phyloP scores from a whole-genome alignment of 2,113 vertebrate species.

The Acanthochromis polyacanthus region DNA sequence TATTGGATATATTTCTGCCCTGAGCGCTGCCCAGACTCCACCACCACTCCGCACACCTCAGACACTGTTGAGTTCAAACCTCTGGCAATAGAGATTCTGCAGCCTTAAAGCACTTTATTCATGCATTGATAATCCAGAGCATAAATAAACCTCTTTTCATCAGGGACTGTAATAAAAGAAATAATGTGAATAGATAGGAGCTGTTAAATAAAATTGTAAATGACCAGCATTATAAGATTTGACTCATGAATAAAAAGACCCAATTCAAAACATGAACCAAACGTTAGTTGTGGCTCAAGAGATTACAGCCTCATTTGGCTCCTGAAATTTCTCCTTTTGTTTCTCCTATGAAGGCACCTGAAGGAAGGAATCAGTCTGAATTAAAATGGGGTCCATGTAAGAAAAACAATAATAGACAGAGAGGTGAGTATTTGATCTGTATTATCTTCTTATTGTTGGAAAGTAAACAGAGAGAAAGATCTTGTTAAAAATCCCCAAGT shows the following conservation, averaged over 20 bases:
- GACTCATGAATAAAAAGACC: not conserved
- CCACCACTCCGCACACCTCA: conserved; percentile 5
- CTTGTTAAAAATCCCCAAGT: not conserved
- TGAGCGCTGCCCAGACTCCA: conserved; percentile 18
- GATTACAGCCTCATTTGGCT: conserved; percentile 10
- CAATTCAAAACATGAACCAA: no score
- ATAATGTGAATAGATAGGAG: conserved; percentile 10
- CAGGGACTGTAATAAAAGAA: conserved; percentile 21
- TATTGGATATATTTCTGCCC: conserved; percentile 27
- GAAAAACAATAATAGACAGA: conserved; percentile 20
- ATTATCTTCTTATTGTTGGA: conserved; percentile 44
- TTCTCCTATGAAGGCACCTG: conserved; percentile 7
- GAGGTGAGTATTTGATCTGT: conserved; percentile 37
- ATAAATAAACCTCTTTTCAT: conserved; percentile 36
- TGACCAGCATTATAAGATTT: not conserved
- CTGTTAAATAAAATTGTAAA: not conserved
- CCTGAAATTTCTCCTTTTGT: not conserved
- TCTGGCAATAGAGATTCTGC: not conserved
- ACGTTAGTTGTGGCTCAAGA: not conserved
- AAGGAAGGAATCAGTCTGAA: conserved; percentile 36
- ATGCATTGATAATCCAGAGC: conserved; percentile 19
- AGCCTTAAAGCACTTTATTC: conserved; percentile 22
- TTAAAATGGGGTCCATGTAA: conserved; percentile 36
- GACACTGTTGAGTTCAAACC: no score
- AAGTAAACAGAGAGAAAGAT: not conserved